Percentiles rank a stretch among this genome's conserved stretches.
These are phyloP conservation scores for Desoria tigrina DNA, from an alignment of 2,888 invertebrate species.

Conservation along the genomic window DNA sequence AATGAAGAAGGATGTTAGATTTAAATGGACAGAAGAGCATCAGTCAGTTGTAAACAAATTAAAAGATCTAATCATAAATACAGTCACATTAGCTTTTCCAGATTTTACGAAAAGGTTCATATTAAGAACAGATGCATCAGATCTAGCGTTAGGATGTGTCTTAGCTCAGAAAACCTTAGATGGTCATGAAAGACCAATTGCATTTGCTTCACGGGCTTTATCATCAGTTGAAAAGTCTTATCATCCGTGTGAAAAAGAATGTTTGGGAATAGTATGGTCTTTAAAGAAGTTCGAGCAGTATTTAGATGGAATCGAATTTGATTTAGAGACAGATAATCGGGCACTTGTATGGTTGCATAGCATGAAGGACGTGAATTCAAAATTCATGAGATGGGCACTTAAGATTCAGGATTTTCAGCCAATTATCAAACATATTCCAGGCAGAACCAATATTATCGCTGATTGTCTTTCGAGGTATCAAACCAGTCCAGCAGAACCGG, in stretches of 20 bases:
- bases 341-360: conserved; percentile 15
- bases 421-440: too few species aligned
- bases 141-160: conserved; percentile 3
- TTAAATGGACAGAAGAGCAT: too few species aligned
- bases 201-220: conserved; percentile 11
- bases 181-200: too few species aligned
- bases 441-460: too few species aligned
- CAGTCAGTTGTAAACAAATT: too few species aligned
- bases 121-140: conserved; percentile 15
- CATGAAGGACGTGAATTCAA: conserved; percentile 18
- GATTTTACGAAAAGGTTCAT: conserved; percentile 22
- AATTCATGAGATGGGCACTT: conserved; percentile 25
- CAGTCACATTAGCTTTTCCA: conserved; percentile 17
- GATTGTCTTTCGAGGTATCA: too few species aligned
- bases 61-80: conserved; percentile 31
- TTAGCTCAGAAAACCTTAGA: conserved; percentile 2
- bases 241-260: too few species aligned
- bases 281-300: too few species aligned
- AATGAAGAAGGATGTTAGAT: too few species aligned
- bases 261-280: too few species aligned
- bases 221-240: conserved; percentile 13
- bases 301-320: too few species aligned
- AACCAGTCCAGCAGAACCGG: too few species aligned
- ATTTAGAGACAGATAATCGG: conserved; percentile 25
- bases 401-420: conserved; percentile 21